A percentile compares a stretch with the other conserved stretches of the same genome.
phyloP scores from a whole-genome alignment of 2,888 invertebrate genomes.

The Drosophila rubida region DNA sequence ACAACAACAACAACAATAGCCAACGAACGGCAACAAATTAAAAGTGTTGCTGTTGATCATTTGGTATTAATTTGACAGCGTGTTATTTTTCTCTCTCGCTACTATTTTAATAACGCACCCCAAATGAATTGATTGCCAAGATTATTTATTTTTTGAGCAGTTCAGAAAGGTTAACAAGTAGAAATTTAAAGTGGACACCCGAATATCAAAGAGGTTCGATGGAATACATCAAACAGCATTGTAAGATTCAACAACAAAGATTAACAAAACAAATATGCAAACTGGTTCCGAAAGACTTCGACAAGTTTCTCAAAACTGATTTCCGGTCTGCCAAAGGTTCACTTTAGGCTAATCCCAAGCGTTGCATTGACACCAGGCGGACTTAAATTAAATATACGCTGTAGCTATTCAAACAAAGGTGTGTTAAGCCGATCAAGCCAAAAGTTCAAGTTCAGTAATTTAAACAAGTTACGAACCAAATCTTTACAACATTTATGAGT shows the following conservation, averaged over 20 bases:
- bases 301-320: conserved; percentile 14
- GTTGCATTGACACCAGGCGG: conserved; percentile 36
- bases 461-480: too few species aligned
- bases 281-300: conserved; percentile 44
- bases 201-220: neutral
- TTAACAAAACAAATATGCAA: conserved; percentile 20
- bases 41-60: conserved; percentile 54
- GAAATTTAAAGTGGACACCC: conserved; percentile 23
- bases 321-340: conserved; percentile 40
- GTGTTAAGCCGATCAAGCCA: neutral
- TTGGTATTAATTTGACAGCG: conserved; percentile 53
- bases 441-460: too few species aligned
- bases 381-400: conserved; percentile 8
- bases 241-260: conserved; percentile 9
- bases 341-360: conserved; percentile 28
- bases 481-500: too few species aligned
- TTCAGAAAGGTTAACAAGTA: conserved; percentile 45
- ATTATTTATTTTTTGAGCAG: conserved; percentile 23
- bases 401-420: neutral
- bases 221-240: conserved; percentile 6
- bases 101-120: conserved; percentile 6
- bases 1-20: conserved; percentile 11
- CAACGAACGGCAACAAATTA: conserved; percentile 59
- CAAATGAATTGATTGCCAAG: conserved; percentile 33
- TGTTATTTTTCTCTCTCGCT: conserved; percentile 2